Evolutionary conservation across 2,888 invertebrate genomes (phyloP).

Genomic region (Caenorhabditis plicata): DNA sequence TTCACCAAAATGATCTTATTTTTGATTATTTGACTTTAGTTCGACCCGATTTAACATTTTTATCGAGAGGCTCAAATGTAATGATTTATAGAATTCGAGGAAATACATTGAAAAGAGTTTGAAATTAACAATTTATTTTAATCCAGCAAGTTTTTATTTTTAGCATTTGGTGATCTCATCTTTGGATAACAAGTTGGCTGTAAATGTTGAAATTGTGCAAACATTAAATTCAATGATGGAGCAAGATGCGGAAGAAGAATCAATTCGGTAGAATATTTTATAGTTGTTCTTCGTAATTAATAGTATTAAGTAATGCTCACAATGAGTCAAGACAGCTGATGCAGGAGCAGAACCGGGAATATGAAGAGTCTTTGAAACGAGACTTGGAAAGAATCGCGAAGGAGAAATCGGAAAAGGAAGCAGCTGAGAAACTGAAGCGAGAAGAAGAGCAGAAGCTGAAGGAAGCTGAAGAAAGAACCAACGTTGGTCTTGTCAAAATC

Average conservation of each 20-base stretch:
- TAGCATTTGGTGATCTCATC: constrained; percentile 10
- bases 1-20: too few species aligned
- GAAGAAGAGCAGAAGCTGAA: constrained; percentile 8
- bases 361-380: constrained; percentile 15
- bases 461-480: constrained; percentile 3
- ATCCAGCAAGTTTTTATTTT: not conserved
- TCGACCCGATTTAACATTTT: not conserved
- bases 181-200: constrained; percentile 6
- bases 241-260: constrained; percentile 9
- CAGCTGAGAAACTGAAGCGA: constrained; percentile 1
- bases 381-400: constrained; percentile 18
- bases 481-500: constrained; percentile 5
- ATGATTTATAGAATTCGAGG: constrained; percentile 13
- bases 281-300: not conserved
- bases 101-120: constrained; percentile 11
- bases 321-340: constrained; percentile 16
- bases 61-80: constrained; percentile 1
- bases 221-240: constrained; percentile 14
- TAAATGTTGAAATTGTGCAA: constrained; percentile 6
- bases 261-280: not conserved
- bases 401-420: constrained; percentile 9
- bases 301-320: not conserved
- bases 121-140: not conserved
- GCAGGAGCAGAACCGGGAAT: constrained; percentile 30
- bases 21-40: not conserved